These are phyloP conservation scores for Trichoplusia ni DNA, from an alignment of 1,140 invertebrate species.

Conservation along the genomic window DNA sequence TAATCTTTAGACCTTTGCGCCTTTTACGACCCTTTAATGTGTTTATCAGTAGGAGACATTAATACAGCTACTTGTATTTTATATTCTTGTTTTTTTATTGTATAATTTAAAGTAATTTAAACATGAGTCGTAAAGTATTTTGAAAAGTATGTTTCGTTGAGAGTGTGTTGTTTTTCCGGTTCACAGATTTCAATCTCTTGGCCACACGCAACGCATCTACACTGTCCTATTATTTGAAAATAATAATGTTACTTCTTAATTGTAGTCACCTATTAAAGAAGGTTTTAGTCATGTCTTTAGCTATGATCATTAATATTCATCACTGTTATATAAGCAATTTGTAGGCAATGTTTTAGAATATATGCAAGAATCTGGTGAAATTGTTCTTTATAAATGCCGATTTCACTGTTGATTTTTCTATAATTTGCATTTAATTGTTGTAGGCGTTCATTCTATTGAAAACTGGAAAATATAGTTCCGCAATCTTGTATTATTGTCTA, in stretches of 20 bases:
- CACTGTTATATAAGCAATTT: slow-evolving; percentile 34
- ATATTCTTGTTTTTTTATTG: background rate
- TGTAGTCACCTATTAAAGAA: background rate
- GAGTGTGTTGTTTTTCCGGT: slow-evolving; percentile 18
- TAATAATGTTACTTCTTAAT: slow-evolving; percentile 14
- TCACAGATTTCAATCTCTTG: slow-evolving; percentile 10
- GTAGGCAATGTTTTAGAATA: slow-evolving; percentile 15
- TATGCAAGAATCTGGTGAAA: slow-evolving; percentile 39
- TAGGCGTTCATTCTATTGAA: background rate
- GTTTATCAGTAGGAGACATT: slow-evolving; percentile 9
- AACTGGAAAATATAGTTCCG: too few species aligned
- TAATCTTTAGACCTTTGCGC: slow-evolving; percentile 20
- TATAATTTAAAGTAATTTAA: background rate
- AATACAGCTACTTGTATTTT: slow-evolving; percentile 19
- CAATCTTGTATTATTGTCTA: too few species aligned
- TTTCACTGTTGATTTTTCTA: slow-evolving; percentile 23
- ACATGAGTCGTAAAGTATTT: slow-evolving; percentile 13
- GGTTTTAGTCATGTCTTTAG: slow-evolving; percentile 31
- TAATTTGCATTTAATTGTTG: slow-evolving; percentile 31
- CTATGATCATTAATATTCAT: slow-evolving; percentile 63
- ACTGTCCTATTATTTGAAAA: background rate
- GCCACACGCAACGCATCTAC: slow-evolving; percentile 3
- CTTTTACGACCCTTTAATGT: background rate
- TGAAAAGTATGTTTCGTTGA: slow-evolving; percentile 13
- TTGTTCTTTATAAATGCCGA: slow-evolving; percentile 26